Conservation (phyloP, 2,888 invertebrate genomes). For the Stegana nigrithorax region DNA sequence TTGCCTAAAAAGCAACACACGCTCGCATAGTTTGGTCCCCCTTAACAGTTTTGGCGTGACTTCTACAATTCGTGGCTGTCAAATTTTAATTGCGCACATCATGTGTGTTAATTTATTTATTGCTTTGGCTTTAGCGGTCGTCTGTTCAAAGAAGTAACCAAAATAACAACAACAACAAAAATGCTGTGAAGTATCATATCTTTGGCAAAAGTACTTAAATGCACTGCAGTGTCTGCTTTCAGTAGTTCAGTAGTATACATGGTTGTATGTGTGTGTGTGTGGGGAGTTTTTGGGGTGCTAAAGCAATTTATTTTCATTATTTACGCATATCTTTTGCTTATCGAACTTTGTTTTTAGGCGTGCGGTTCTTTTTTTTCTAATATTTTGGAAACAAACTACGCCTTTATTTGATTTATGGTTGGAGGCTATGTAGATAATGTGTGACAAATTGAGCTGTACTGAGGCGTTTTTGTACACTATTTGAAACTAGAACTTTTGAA, state of each 20-base stretch:
- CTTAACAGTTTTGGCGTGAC: no score
- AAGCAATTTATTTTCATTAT: slow-evolving; percentile 56
- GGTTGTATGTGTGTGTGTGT: not conserved
- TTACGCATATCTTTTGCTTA: slow-evolving; percentile 50
- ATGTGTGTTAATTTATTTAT: slow-evolving; percentile 52
- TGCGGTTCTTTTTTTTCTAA: slow-evolving; percentile 35
- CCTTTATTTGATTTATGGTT: not conserved
- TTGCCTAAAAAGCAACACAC: no score
- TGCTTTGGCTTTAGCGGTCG: slow-evolving; percentile 37
- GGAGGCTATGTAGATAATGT: not conserved
- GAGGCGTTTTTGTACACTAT: no score
- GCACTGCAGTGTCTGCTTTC: slow-evolving; percentile 41
- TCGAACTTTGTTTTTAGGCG: slow-evolving; percentile 33
- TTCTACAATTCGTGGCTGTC: slow-evolving; percentile 5
- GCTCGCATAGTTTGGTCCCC: no score
- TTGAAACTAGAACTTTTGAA: no score
- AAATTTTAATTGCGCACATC: slow-evolving; percentile 18
- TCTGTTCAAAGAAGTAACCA: slow-evolving; percentile 41
- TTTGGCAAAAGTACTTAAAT: slow-evolving; percentile 36
- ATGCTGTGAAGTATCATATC: no score
- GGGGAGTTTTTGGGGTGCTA: slow-evolving; percentile 22
- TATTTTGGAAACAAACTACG: no score
- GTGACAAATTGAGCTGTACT: no score
- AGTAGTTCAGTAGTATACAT: slow-evolving; percentile 4
- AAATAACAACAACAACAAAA: not conserved